Evolutionary conservation across 2,113 vertebrate genomes (phyloP).

Genomic region (Bothrops jararaca): DNA sequence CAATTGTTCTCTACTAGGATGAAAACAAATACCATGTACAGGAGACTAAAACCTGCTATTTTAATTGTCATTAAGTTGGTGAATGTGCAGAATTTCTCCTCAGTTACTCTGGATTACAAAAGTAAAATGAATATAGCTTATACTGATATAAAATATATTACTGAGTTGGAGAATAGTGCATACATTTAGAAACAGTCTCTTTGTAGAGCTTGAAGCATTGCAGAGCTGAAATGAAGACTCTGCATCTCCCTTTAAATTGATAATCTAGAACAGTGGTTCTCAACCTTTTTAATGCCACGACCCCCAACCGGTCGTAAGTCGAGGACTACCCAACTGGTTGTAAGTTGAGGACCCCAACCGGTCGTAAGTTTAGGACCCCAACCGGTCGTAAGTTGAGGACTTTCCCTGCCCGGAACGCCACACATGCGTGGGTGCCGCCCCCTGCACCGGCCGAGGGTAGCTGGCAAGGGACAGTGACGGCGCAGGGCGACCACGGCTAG

Average conservation of each 20-base stretch:
- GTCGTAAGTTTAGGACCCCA: too few relatives aligned
- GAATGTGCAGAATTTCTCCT: conserved; percentile 15
- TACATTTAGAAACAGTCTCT: not conserved
- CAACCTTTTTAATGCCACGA: too few relatives aligned
- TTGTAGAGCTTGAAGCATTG: not conserved
- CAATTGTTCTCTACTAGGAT: conserved; percentile 49
- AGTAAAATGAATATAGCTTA: conserved; percentile 21
- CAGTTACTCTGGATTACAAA: conserved; percentile 26
- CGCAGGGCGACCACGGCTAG: too few relatives aligned
- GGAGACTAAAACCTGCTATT: conserved; percentile 52
- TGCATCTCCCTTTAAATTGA: not conserved
- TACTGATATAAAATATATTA: not conserved
- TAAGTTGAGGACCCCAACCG: too few relatives aligned
- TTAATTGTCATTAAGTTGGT: conserved; percentile 51
- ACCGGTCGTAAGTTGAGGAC: too few relatives aligned
- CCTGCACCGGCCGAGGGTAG: too few relatives aligned
- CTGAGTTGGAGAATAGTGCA: conserved; percentile 29
- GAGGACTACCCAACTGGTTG: too few relatives aligned
- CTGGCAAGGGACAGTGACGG: too few relatives aligned
- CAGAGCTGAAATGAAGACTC: not conserved
- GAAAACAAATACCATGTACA: conserved; percentile 58
- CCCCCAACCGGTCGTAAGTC: too few relatives aligned
- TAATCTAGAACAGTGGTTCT: too few relatives aligned
- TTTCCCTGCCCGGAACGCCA: too few relatives aligned
- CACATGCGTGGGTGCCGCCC: too few relatives aligned